Percentiles rank a stretch among this genome's conserved stretches.
These are phyloP conservation scores for Cancer borealis DNA, from an alignment of 2,888 invertebrate species.

Conservation along the genomic window DNA sequence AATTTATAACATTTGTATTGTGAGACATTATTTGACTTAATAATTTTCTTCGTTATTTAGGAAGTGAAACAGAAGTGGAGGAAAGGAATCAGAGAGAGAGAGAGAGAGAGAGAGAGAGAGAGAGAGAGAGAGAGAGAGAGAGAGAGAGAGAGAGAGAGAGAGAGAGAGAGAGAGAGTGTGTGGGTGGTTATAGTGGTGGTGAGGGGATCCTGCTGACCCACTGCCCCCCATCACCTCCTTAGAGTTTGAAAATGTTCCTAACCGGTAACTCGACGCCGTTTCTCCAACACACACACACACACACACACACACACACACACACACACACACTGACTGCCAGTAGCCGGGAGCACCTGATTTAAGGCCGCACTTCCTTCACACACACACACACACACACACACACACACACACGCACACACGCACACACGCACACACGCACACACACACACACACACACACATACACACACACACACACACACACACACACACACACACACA, in stretches of 20 bases:
- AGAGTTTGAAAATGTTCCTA: not conserved
- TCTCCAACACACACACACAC: not conserved
- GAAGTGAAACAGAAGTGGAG: not conserved
- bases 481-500: not conserved
- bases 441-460: conserved; percentile 39
- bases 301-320: not conserved
- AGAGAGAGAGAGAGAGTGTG: conserved; percentile 34
- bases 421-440: conserved; percentile 3
- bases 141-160: conserved; percentile 13
- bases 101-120: not conserved
- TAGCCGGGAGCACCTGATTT: not conserved
- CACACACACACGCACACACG: no score
- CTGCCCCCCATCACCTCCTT: conserved; percentile 53
- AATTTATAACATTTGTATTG: not conserved
- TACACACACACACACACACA: not conserved
- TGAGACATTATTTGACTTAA: not conserved
- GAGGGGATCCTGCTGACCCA: conserved; percentile 32
- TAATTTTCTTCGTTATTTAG: not conserved
- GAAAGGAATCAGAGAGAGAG: conserved; percentile 26
- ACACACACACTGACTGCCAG: not conserved
- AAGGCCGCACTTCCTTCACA: not conserved
- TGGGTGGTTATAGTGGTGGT: not conserved
- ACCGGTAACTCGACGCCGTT: conserved; percentile 14
- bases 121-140: not conserved
- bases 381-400: conserved; percentile 32